Percentiles rank a stretch among this genome's conserved stretches.
These are phyloP conservation scores for Bujurquina vittata DNA, from an alignment of 2,113 vertebrate genomes.

Conservation along the genomic window DNA sequence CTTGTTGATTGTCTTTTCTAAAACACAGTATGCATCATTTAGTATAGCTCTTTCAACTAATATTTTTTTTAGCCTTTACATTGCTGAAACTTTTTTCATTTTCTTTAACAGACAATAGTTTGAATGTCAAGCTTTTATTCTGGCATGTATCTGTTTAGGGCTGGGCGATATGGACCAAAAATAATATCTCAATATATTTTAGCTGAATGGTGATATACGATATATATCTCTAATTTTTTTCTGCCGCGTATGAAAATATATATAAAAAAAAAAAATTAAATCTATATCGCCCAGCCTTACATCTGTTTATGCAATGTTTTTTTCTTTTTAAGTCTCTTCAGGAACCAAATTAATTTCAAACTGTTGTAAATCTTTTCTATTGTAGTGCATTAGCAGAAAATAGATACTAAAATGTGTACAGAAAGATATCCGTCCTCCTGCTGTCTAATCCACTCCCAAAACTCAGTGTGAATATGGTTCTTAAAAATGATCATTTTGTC, in stretches of 20 bases:
- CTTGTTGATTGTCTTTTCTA: not conserved
- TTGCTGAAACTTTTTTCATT: constrained; percentile 12
- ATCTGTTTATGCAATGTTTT: constrained; percentile 30
- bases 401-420: not conserved
- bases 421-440: not conserved
- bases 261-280: too few species aligned
- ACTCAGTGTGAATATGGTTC: not conserved
- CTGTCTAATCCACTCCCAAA: not conserved
- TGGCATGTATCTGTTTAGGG: constrained; percentile 25
- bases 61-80: not conserved
- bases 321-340: not conserved
- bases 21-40: not conserved
- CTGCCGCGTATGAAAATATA: too few species aligned
- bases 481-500: not conserved
- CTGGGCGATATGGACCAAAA: too few species aligned
- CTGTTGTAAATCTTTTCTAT: not conserved
- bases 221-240: too few species aligned
- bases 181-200: too few species aligned
- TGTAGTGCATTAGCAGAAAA: not conserved
- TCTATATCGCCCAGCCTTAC: too few species aligned
- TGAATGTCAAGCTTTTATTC: constrained; percentile 17
- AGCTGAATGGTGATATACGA: too few species aligned
- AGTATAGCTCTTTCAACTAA: constrained; percentile 17
- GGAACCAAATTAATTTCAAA: not conserved
- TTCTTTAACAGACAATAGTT: constrained; percentile 24